Percentiles rank a stretch among this genome's conserved stretches.
phyloP scores from a whole-genome alignment of 2,888 invertebrate species.

The Eilema depressum region DNA sequence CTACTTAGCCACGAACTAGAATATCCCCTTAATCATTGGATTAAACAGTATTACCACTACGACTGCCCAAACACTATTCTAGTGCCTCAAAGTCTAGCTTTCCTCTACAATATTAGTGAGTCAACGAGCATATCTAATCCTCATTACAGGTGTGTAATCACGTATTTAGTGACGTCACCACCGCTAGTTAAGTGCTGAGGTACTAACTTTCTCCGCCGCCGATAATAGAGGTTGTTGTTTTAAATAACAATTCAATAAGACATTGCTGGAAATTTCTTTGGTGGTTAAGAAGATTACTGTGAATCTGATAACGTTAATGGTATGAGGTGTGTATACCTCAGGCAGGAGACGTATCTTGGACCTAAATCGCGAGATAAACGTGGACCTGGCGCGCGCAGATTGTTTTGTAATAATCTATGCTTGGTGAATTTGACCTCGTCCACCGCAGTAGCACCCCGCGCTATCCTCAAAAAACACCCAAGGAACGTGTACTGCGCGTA shows the following conservation, averaged over 20 bases:
- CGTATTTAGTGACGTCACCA: constrained; percentile 47
- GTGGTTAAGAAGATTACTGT: background rate
- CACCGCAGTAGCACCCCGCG: no score
- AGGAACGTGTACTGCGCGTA: no score
- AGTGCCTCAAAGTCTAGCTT: background rate
- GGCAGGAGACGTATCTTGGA: no score
- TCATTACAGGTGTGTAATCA: constrained; percentile 45
- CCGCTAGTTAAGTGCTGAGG: constrained; percentile 17
- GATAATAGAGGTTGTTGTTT: constrained; percentile 11
- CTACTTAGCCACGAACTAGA: no score
- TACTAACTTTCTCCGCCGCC: constrained; percentile 22
- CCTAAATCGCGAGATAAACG: no score
- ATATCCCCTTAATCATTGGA: background rate
- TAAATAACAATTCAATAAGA: constrained; percentile 45
- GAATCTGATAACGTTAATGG: background rate
- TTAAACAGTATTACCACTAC: background rate
- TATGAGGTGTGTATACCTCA: background rate
- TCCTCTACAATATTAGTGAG: constrained; percentile 18
- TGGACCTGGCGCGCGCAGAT: no score
- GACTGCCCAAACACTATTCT: background rate
- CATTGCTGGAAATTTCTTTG: constrained; percentile 1
- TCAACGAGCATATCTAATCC: constrained; percentile 31
- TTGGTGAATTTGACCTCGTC: no score
- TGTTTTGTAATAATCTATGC: no score
- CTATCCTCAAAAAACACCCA: no score